Evolutionary conservation across 2,888 invertebrate genomes (phyloP), one percentile per base, ranked within the genome.

Genomic region (Zaprionus obscuricornis): DNA sequence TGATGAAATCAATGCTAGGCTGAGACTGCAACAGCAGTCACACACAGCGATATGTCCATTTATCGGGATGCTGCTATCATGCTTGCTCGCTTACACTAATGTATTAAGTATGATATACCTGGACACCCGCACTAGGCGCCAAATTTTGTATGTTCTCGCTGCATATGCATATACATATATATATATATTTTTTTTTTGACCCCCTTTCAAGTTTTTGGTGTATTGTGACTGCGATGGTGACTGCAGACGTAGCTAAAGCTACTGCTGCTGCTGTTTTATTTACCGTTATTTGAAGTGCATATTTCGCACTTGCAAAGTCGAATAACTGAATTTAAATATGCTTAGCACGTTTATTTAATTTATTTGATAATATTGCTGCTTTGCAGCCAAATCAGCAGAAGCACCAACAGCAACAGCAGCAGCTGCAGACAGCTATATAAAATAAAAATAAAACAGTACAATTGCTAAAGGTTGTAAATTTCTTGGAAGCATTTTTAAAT

Each of bases 241-340:
- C n/a, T n/a, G n/a, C 31, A 31, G 13, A 11, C 14, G 31, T 31
- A 14, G 31, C 31, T 11, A n/a, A n/a, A n/a, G 31, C 36, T 27
- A 26, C 37, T 43, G 58, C 31, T 58, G 29, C 18, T 34, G 42
- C 20, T 29, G 4, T 6, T 18, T 18, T 34, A 52, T 42, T 51
- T 24, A 52, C 73, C 45, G 67, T 67, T 67, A 57, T 51, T 22
- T 17, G 11, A 51, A 56, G n/a, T n/a, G n/a, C n/a, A 39, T 66
- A 57, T 31, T 57, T 47, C 39, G 31, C 39, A 51, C 34, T 34
- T 51, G 66, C 34, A 66, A 33, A 16, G 20, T 18, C 26, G 8
- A 26, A 39, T 45, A 3, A 24, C n/a, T 14, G 37, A 39, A 10
- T 20, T 42, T 66, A 39, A 14, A 47, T 14, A 59, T 50, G 52